Conservation (phyloP, 2,797 vertebrate genomes). For the Liparis tanakae region DNA sequence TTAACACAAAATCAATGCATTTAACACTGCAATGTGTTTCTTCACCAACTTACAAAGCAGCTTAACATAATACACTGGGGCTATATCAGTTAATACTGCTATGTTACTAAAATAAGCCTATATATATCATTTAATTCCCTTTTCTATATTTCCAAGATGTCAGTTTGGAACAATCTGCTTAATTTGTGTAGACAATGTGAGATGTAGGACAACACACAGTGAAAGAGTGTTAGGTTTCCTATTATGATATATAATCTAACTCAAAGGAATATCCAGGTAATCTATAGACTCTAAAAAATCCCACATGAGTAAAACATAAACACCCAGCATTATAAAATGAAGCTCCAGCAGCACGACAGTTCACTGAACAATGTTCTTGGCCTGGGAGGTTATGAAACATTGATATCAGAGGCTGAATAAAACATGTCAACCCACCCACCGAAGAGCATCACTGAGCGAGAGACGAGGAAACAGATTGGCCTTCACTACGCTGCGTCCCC, state of each 20-base stretch:
- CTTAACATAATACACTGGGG: no score
- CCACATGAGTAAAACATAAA: constrained; percentile 39
- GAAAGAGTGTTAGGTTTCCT: neutral
- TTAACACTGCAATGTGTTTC: no score
- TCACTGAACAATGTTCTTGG: constrained; percentile 49
- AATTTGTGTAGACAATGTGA: neutral
- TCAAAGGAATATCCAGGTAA: constrained; percentile 2
- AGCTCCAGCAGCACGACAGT: constrained; percentile 34
- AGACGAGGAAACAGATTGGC: constrained; percentile 29
- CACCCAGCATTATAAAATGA: constrained; percentile 33
- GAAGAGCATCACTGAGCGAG: constrained; percentile 22
- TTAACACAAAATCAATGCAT: no score
- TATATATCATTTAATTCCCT: neutral
- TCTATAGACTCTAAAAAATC: constrained; percentile 27
- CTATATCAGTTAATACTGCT: neutral
- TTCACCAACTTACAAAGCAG: no score
- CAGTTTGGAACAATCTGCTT: neutral
- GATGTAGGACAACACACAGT: no score
- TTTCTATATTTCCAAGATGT: constrained; percentile 1
- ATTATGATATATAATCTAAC: neutral
- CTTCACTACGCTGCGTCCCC: constrained; percentile 1
- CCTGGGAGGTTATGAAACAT: constrained; percentile 54
- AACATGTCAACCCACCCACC: constrained; percentile 22
- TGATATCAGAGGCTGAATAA: constrained; percentile 46
- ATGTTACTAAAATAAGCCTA: neutral